Percentiles rank a stretch among this genome's conserved stretches.
Evolutionary conservation across 2,113 vertebrate species (phyloP).

Genomic region (Lucifuga dentata): DNA sequence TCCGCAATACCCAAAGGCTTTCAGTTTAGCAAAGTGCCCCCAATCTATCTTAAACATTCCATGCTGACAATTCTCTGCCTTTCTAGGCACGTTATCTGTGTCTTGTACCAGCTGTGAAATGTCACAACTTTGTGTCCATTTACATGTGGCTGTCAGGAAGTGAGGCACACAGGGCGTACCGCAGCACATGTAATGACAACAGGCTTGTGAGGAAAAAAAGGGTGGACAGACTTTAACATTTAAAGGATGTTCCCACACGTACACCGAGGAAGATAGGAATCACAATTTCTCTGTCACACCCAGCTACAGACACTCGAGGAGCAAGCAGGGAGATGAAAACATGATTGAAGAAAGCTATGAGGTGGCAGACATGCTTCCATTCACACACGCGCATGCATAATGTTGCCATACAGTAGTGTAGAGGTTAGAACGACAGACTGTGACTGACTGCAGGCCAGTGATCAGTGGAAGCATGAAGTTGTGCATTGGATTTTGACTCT

Average conservation of each 20-base stretch:
- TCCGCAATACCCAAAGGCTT: background rate
- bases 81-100: slow-evolving; percentile 1
- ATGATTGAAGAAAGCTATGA: slow-evolving; percentile 19
- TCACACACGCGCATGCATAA: background rate
- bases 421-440: background rate
- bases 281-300: slow-evolving; percentile 35
- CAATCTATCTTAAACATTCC: background rate
- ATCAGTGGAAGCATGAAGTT: no score
- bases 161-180: slow-evolving; percentile 5
- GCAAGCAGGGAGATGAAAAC: slow-evolving; percentile 2
- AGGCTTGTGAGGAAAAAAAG: slow-evolving; percentile 10
- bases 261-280: slow-evolving; percentile 34
- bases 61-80: background rate
- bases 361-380: slow-evolving; percentile 2
- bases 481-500: no score
- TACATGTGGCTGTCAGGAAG: slow-evolving; percentile 35
- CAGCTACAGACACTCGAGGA: slow-evolving; percentile 11
- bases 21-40: background rate
- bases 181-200: slow-evolving; percentile 18
- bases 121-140: slow-evolving; percentile 21
- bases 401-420: background rate
- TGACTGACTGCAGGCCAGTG: no score
- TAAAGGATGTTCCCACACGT: no score
- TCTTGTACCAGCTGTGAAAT: slow-evolving; percentile 34
- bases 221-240: no score